Evolutionary conservation across 2,888 invertebrate species (phyloP), one percentile per base, ranked within the genome.

Genomic region (Ditula angustiorana): DNA sequence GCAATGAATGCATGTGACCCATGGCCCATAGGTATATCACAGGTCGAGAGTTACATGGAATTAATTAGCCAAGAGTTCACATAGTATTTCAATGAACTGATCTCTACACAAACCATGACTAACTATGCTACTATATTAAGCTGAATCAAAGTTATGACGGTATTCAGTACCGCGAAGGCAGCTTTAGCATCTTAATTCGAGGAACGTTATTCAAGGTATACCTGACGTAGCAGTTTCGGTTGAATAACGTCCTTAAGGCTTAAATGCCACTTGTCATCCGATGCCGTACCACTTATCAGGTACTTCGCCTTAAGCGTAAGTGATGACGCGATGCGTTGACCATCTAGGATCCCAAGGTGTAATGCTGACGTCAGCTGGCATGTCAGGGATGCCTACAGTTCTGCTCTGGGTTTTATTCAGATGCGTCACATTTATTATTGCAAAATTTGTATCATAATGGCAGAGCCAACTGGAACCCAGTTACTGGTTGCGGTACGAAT

Each of bases 211-310:
- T n/a, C n/a, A n/a, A 3, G 33, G n/a, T 33, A n/a, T n/a, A 33
- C 3, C 2, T 2, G 37, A 10, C 37, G 50, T 37, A 37, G 28
- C 47, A 52, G 11, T 21, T 47, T 55, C 28, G 37, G 37, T 21
- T 33, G 2, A 10, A 21, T 55, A 37, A 21, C 46, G n/a, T 60
- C 50, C 52, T 60, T 13, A 41, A 13, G n/a, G 37, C 13, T 47
- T 47, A 26, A 47, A 24, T 49, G 37, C 55, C 47, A 62, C 55
- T 62, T 28, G 61, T 33, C 47, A 37, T 30, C 47, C 47, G 37
- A 56, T 30, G 46, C 5, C 8, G n/a, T n/a, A n/a, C n/a, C 5
- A 52, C 47, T 7, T 47, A 26, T 13, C 49, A 56, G 47, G 49
- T 16, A 41, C 49, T 56, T 62, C 19, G 49, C 55, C 47, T 37